Evolutionary conservation across 2,888 invertebrate genomes (phyloP).

Genomic region (Caenorhabditis wallacei): DNA sequence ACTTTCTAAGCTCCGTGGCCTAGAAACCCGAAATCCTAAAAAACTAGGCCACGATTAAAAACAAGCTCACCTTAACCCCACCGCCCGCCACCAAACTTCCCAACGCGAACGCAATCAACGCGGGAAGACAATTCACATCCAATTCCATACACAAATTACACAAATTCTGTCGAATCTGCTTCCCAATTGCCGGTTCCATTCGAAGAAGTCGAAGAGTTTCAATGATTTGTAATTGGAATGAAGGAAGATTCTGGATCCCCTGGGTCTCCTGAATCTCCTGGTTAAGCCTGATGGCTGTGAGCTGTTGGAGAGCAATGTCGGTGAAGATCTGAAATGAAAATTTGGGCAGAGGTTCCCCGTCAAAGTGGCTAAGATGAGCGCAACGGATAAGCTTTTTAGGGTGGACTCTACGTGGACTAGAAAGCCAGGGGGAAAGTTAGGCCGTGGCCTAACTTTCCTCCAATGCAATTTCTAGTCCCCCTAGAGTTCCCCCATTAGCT

Average conservation of each 20-base stretch:
- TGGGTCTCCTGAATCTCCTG: slow-evolving; percentile 34
- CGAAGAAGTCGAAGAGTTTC: slow-evolving; percentile 54
- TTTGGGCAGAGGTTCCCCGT: not conserved
- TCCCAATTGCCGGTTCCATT: slow-evolving; percentile 22
- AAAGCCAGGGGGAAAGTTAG: too few relatives aligned
- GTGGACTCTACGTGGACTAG: too few relatives aligned
- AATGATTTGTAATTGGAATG: slow-evolving; percentile 41
- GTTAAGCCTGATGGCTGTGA: slow-evolving; percentile 24
- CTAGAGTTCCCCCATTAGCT: too few relatives aligned
- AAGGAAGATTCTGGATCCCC: slow-evolving; percentile 7
- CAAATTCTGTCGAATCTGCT: slow-evolving; percentile 46
- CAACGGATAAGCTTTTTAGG: too few relatives aligned
- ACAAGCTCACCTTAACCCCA: not conserved
- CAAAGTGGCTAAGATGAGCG: too few relatives aligned
- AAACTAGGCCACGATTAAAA: not conserved
- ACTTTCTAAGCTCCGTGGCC: too few relatives aligned
- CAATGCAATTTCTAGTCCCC: too few relatives aligned
- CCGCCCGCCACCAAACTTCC: slow-evolving; percentile 11
- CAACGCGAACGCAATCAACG: slow-evolving; percentile 32
- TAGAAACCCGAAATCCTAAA: too few relatives aligned
- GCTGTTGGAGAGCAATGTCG: slow-evolving; percentile 46
- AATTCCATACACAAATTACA: slow-evolving; percentile 20
- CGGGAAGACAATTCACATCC: slow-evolving; percentile 39
- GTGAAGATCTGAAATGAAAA: slow-evolving; percentile 42
- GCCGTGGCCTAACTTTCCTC: too few relatives aligned